These are phyloP conservation scores for Lamellibrachia luymesi DNA, from an alignment of 1,140 invertebrate species.

Conservation along the genomic window DNA sequence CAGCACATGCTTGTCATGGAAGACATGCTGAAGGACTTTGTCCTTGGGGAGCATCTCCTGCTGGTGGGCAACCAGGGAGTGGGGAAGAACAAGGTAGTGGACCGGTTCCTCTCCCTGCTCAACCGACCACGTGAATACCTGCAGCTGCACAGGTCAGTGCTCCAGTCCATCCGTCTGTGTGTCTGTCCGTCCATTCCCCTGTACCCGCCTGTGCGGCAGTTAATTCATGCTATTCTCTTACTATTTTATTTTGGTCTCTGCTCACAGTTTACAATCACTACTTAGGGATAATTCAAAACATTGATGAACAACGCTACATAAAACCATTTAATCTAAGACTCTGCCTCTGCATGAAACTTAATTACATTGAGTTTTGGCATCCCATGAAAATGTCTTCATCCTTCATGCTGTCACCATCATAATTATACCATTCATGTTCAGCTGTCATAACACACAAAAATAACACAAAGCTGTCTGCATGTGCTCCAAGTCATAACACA, in stretches of 20 bases:
- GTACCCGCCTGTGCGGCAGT: background rate
- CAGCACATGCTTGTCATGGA: slow-evolving; percentile 83
- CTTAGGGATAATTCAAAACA: no score
- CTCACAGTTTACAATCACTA: no score
- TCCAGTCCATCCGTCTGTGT: background rate
- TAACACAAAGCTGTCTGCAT: no score
- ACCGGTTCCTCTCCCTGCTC: slow-evolving; percentile 82
- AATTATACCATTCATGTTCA: no score
- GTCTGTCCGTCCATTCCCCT: background rate
- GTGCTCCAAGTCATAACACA: no score
- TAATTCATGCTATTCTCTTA: background rate
- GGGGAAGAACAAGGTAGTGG: slow-evolving; percentile 91
- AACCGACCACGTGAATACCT: slow-evolving; percentile 92
- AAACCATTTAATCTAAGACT: no score
- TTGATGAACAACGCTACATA: no score
- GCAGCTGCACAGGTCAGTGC: slow-evolving; percentile 75
- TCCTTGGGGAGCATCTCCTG: slow-evolving; percentile 86
- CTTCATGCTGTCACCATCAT: no score
- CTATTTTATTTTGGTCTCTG: background rate
- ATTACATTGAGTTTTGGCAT: no score
- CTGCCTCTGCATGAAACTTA: no score
- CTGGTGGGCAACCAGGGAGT: slow-evolving; percentile 88
- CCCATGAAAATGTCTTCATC: no score
- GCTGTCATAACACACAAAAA: no score
- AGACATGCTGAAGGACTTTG: slow-evolving; percentile 84